A percentile compares a stretch with the other conserved stretches of the same genome.
These are phyloP conservation scores for Melanotaenia duboulayi DNA, from an alignment of 2,113 vertebrate species.

Conservation along the genomic window DNA sequence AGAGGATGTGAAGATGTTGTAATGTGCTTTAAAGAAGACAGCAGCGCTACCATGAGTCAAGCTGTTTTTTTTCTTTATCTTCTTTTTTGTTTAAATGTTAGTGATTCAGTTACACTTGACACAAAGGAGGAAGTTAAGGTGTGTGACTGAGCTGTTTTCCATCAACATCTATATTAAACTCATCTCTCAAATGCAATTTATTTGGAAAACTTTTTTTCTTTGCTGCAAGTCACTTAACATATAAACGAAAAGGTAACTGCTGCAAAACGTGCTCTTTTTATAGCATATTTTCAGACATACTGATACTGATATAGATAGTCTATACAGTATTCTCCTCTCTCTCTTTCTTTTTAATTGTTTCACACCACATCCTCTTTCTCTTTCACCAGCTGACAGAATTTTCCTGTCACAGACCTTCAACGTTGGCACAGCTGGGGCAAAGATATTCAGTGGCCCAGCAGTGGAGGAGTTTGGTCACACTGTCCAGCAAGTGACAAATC, in stretches of 20 bases:
- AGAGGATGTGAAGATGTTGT: slow-evolving; percentile 1
- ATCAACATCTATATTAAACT: no score
- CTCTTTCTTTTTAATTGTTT: background rate
- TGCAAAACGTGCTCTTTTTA: no score
- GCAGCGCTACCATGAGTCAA: background rate
- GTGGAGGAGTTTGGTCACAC: slow-evolving; percentile 90
- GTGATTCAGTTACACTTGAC: slow-evolving; percentile 16
- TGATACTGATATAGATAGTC: background rate
- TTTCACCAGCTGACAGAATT: slow-evolving; percentile 66
- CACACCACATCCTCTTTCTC: slow-evolving; percentile 6
- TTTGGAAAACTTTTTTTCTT: no score
- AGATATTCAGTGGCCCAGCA: slow-evolving; percentile 87
- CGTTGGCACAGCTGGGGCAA: slow-evolving; percentile 85
- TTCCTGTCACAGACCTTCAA: slow-evolving; percentile 86
- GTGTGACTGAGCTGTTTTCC: background rate
- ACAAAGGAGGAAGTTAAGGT: slow-evolving; percentile 15
- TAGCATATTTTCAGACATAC: no score
- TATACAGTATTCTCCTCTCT: no score
- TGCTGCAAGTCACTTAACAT: background rate
- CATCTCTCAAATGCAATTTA: no score
- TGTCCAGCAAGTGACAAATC: slow-evolving; percentile 87
- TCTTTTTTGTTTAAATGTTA: background rate
- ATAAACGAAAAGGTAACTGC: background rate
- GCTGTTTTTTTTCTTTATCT: no score
- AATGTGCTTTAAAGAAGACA: background rate